A percentile compares a stretch with the other conserved stretches of the same genome.
Conservation (phyloP, 2,113 vertebrate genomes). For the Tragelaphus buxtoni region DNA sequence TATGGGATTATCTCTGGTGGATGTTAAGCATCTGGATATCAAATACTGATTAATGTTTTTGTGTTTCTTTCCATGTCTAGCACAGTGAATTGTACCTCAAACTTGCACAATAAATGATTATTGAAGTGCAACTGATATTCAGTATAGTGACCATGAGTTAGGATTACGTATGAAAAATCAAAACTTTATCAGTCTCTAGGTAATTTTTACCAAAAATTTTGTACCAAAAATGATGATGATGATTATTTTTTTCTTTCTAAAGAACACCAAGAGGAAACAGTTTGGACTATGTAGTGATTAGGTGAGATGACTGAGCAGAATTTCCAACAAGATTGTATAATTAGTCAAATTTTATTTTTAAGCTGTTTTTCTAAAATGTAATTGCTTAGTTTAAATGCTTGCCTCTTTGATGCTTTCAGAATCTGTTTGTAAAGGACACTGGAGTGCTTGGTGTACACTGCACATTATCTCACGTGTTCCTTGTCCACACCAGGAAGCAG, state of each 20-base stretch:
- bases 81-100: background rate
- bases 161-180: background rate
- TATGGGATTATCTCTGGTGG: background rate
- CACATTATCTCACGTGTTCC: background rate
- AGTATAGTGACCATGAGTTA: background rate
- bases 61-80: background rate
- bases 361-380: background rate
- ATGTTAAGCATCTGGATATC: background rate
- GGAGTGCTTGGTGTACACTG: background rate
- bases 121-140: background rate
- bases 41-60: background rate
- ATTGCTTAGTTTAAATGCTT: background rate
- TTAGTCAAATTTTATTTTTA: background rate
- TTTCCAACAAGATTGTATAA: background rate
- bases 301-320: background rate
- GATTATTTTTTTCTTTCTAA: background rate
- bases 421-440: background rate
- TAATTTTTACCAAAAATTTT: background rate
- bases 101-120: background rate
- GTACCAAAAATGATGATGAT: background rate
- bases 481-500: background rate
- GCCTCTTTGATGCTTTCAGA: background rate
- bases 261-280: background rate
- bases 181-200: background rate
- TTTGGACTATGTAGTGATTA: background rate